Percentiles rank a stretch among this genome's conserved stretches.
Conservation (phyloP, 1,140 invertebrate genomes). For the Adelges cooleyi region DNA sequence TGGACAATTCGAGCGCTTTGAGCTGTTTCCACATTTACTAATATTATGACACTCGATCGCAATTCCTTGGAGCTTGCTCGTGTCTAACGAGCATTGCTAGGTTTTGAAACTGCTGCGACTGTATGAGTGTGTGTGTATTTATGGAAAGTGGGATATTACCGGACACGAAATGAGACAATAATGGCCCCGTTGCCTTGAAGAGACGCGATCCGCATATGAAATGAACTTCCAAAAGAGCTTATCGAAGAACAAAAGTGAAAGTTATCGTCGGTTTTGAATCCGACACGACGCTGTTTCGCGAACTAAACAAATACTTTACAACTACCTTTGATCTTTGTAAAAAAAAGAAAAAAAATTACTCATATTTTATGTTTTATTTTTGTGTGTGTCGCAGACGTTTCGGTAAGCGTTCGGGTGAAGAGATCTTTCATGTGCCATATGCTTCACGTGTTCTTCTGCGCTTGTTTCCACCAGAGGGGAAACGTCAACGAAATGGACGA, state of each 20-base stretch:
- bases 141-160: no score
- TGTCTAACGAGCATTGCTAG: no score
- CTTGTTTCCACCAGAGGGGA: constrained; percentile 54
- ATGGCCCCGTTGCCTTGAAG: no score
- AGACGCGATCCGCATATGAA: neutral
- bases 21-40: no score
- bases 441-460: constrained; percentile 56
- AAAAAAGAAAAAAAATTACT: neutral
- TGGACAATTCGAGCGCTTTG: no score
- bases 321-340: neutral
- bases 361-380: neutral
- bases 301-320: neutral
- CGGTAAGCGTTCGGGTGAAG: constrained; percentile 52
- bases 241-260: constrained; percentile 4
- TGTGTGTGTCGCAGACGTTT: constrained; percentile 48
- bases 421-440: constrained; percentile 53
- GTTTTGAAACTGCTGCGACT: no score
- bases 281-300: no score
- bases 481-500: constrained; percentile 43
- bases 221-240: constrained; percentile 8
- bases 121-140: no score
- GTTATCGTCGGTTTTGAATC: neutral
- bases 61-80: no score
- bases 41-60: no score
- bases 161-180: no score